A percentile compares a stretch with the other conserved stretches of the same genome.
These are phyloP conservation scores for Tokudaia tokunoshimensis DNA, from an alignment of 2,797 vertebrate genomes.

Conservation along the genomic window DNA sequence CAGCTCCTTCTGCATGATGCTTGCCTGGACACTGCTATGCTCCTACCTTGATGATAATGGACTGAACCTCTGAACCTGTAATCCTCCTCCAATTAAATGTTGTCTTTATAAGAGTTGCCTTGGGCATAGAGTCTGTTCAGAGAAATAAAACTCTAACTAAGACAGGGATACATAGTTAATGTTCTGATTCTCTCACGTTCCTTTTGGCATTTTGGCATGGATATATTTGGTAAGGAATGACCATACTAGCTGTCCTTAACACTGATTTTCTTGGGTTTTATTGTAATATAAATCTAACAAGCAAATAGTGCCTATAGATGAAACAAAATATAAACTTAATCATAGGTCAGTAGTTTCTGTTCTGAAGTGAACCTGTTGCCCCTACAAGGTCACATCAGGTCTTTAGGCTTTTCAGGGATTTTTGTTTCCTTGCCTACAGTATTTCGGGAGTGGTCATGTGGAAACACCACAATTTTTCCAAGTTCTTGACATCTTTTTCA, in stretches of 20 bases:
- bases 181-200: background rate
- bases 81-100: background rate
- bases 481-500: background rate
- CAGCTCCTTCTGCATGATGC: background rate
- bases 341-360: background rate
- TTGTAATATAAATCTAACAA: background rate
- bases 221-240: background rate
- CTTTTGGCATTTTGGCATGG: background rate
- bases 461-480: background rate
- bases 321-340: background rate
- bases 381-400: background rate
- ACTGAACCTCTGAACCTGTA: background rate
- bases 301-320: background rate
- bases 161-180: background rate
- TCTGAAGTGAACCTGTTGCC: background rate
- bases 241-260: background rate
- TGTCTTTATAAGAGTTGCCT: background rate
- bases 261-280: background rate
- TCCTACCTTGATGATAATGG: background rate
- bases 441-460: background rate
- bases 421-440: background rate
- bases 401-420: background rate
- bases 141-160: background rate
- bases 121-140: background rate
- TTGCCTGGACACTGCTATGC: background rate